A percentile compares a stretch with the other conserved stretches of the same genome.
phyloP scores from a whole-genome alignment of 2,888 invertebrate species.

The Lepetodrilus schrolli region DNA sequence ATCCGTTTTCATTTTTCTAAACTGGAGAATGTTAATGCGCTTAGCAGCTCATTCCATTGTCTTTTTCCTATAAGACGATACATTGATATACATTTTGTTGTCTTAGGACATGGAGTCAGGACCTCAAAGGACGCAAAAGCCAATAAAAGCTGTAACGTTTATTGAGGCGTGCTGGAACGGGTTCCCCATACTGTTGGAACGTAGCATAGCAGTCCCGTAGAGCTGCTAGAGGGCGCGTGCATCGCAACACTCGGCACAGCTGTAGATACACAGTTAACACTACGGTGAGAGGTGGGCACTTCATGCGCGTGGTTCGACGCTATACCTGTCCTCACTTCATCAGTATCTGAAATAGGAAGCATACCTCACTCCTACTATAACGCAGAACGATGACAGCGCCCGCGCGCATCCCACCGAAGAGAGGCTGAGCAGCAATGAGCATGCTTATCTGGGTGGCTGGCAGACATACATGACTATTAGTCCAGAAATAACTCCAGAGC shows the following conservation, averaged over 20 bases:
- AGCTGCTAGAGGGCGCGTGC: too few relatives aligned
- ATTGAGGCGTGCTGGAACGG: too few relatives aligned
- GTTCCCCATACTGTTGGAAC: too few relatives aligned
- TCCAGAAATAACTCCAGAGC: too few relatives aligned
- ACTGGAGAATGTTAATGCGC: not conserved
- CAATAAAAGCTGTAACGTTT: not conserved
- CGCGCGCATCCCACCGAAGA: too few relatives aligned
- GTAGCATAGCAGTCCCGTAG: too few relatives aligned
- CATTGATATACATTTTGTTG: constrained; percentile 7
- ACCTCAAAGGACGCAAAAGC: not conserved
- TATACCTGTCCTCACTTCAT: not conserved
- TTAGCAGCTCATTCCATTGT: not conserved
- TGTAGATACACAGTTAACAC: not conserved
- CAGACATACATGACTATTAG: too few relatives aligned
- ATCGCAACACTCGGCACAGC: not conserved
- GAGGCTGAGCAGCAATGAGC: too few relatives aligned
- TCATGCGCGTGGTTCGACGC: not conserved
- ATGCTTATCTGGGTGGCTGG: too few relatives aligned
- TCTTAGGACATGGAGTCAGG: not conserved
- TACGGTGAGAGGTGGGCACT: not conserved
- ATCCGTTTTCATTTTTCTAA: not conserved
- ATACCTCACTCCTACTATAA: too few relatives aligned
- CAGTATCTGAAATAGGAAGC: not conserved
- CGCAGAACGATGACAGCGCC: too few relatives aligned
- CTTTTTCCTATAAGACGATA: not conserved